phyloP scores from a whole-genome alignment of 2,888 invertebrate species.

The Spisula subtruncata region DNA sequence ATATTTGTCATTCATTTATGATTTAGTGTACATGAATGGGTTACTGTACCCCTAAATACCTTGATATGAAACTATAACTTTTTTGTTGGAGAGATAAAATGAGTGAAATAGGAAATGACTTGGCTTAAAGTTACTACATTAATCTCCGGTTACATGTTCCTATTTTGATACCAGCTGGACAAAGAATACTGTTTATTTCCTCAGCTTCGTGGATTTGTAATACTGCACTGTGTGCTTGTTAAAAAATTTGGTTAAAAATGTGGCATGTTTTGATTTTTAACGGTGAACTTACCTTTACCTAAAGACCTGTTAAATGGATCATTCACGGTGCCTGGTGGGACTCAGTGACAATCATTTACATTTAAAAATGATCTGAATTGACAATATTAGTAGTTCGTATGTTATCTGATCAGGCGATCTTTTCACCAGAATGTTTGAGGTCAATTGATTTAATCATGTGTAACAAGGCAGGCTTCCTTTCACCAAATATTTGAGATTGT shows the following conservation, averaged over 20 bases:
- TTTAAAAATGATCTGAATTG: conserved; percentile 38
- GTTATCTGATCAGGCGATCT: conserved; percentile 42
- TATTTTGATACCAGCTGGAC: neutral
- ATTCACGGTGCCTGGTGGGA: neutral
- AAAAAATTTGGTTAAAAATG: conserved; percentile 2
- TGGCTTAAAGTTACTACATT: no score
- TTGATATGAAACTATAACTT: no score
- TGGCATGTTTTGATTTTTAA: neutral
- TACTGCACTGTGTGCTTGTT: neutral
- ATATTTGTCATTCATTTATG: no score
- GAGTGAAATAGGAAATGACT: neutral
- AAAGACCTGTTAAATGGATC: conserved; percentile 14
- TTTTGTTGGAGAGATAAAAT: neutral
- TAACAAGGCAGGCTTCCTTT: conserved; percentile 50
- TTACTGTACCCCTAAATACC: no score
- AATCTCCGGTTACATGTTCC: neutral
- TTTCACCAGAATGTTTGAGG: conserved; percentile 47
- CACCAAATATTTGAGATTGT: conserved; percentile 52
- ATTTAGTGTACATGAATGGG: no score
- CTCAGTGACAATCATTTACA: conserved; percentile 31
- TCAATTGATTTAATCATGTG: conserved; percentile 58
- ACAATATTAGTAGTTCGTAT: conserved; percentile 40
- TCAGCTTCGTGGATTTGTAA: neutral
- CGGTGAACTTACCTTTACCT: neutral
- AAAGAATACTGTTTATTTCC: neutral